phyloP scores from a whole-genome alignment of 2,113 vertebrate species.

The Nycticryphes semicollaris region DNA sequence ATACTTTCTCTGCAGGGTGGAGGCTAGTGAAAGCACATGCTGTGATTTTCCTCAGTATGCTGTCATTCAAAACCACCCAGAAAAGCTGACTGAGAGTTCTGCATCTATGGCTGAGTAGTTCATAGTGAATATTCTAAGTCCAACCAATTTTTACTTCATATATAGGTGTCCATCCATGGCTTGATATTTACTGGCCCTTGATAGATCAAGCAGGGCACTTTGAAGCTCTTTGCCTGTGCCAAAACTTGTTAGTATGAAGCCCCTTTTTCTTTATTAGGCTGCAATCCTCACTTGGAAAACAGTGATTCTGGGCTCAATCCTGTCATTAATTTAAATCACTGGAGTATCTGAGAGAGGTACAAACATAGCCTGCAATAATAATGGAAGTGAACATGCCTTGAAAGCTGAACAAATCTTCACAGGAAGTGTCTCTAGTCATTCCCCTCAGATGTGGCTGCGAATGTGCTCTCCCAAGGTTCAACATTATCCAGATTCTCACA shows the following conservation, averaged over 20 bases:
- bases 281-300: not conserved
- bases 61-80: not conserved
- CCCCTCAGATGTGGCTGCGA: not conserved
- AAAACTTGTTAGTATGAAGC: not conserved
- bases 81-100: not conserved
- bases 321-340: not conserved
- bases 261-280: not conserved
- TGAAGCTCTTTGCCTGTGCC: not conserved
- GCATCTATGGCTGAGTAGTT: not conserved
- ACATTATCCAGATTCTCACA: not conserved
- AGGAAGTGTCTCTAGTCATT: not conserved
- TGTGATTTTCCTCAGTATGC: not conserved
- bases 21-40: not conserved
- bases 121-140: not conserved
- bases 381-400: not conserved
- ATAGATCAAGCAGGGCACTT: not conserved
- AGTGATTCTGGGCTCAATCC: not conserved
- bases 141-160: not conserved
- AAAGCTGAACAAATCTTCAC: not conserved
- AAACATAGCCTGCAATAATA: not conserved
- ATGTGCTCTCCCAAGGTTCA: not conserved
- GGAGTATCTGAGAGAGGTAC: not conserved
- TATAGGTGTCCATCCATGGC: not conserved
- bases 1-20: not conserved
- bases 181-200: not conserved